A percentile compares a stretch with the other conserved stretches of the same genome.
phyloP scores from a whole-genome alignment of 1,140 invertebrate species.

The Dendroctonus valens region DNA sequence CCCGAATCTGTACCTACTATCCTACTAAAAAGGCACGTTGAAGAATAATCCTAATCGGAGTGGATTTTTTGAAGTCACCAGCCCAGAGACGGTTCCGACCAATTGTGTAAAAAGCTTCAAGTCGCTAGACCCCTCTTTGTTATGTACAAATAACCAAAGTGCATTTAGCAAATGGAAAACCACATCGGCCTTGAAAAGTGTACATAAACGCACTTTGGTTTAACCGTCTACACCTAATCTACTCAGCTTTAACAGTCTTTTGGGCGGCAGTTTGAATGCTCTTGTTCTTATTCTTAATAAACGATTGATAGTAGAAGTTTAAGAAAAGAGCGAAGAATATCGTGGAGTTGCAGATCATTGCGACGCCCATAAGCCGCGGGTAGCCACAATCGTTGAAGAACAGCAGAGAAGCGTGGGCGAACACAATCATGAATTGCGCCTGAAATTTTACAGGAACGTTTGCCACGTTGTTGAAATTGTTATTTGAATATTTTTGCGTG shows the following conservation, averaged over 20 bases:
- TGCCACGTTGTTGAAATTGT: no score
- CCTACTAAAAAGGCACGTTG: no score
- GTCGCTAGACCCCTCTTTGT: no score
- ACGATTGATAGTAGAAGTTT: conserved; percentile 87
- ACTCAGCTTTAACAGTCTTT: conserved; percentile 34
- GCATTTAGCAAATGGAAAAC: neutral
- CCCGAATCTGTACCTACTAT: no score
- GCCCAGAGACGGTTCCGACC: no score
- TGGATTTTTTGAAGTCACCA: no score
- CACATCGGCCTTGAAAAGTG: neutral
- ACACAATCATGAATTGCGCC: conserved; percentile 74
- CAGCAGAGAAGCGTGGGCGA: conserved; percentile 73
- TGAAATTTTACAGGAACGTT: no score
- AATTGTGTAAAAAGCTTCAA: no score
- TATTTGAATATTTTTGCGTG: neutral
- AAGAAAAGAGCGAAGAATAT: conserved; percentile 90
- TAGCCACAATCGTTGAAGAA: conserved; percentile 74
- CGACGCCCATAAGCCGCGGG: conserved; percentile 69
- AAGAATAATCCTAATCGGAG: no score
- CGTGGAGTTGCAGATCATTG: conserved; percentile 80
- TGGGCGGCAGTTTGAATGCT: neutral
- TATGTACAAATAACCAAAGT: neutral
- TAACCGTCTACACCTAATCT: conserved; percentile 2
- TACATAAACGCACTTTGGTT: no score
- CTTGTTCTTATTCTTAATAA: conserved; percentile 49